Evolutionary conservation across 2,797 vertebrate species (phyloP), one percentile per base, ranked within the genome.

Genomic region (Oryzias dopingdopingensis): DNA sequence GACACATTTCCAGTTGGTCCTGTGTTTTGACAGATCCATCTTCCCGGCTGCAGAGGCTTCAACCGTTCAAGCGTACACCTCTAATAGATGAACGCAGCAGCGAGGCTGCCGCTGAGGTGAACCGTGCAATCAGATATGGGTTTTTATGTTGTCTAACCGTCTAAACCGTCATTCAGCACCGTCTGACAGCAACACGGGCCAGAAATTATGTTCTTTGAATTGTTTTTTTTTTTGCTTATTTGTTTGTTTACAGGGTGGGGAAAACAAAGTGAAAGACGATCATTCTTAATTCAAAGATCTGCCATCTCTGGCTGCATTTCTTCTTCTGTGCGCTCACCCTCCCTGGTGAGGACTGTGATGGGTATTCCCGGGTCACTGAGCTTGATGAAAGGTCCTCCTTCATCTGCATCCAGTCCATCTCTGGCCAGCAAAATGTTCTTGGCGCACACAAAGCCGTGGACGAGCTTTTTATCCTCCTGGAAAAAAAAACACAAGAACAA

Each of bases 351-450:
- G 15, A 97, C 96, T 0, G 94, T 97, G 60, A 97, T 91, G 15
- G 96, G 96, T 68, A 99, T 96, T 45, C 97, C 97, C 0, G 96
- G 94, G 85, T 99, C 96, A 0, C 97, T 98, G 52, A 99, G 94
- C 83, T 99, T 99, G 76, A 99, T 97, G 81, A 99, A 99, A 0
- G 97, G 97, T 4, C 94, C 93, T 3, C 90, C 94, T 44, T 96
- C 94, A 14, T 86, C 79, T 0, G 61, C 68, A 17, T 84, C 92
- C 24, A 95, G 89, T 16, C 97, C 97, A 23, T 94, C 95, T 40
- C 97, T 92, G 57, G 96, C 96, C 85, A 99, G 74, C 2, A 99
- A 88, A 73, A 99, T 95, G 81, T 99, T 99, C 82, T 99, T 99
- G 3, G 96, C 93, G 65, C 96, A 97, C 53, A 99, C 94, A 0